These are phyloP conservation scores for Gymnoscopelus microlampas DNA, from an alignment of 2,797 vertebrate species.

Conservation along the genomic window DNA sequence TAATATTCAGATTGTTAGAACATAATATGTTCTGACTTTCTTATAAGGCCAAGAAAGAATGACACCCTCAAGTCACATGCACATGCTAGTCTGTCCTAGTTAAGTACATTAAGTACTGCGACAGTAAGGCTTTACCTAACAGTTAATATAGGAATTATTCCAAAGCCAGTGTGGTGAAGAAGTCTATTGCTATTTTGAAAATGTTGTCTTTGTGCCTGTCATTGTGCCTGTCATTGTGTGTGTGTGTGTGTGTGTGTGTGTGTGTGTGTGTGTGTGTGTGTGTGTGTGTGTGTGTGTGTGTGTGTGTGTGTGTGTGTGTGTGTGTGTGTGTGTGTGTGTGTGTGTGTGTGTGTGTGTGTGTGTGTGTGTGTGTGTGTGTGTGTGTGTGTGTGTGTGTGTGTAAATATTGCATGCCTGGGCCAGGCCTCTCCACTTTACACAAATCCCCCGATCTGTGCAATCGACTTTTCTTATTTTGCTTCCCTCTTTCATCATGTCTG, in stretches of 20 bases:
- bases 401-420: not conserved
- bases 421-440: not conserved
- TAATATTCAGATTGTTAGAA: too few species aligned
- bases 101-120: not conserved
- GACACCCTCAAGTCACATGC: slow-evolving; percentile 28
- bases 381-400: slow-evolving; percentile 27
- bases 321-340: slow-evolving; percentile 16
- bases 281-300: too few species aligned
- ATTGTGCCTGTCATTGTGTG: too few species aligned
- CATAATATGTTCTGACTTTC: too few species aligned
- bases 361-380: slow-evolving; percentile 19
- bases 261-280: too few species aligned
- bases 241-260: too few species aligned
- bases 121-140: not conserved
- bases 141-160: too few species aligned
- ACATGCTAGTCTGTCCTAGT: not conserved
- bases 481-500: slow-evolving; percentile 16
- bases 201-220: too few species aligned
- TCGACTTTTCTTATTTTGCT: slow-evolving; percentile 7
- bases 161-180: too few species aligned
- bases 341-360: slow-evolving; percentile 27
- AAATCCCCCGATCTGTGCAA: not conserved
- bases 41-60: too few species aligned
- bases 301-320: slow-evolving; percentile 10
- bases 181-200: too few species aligned